These are phyloP conservation scores for Apantesis nais DNA, from an alignment of 2,888 invertebrate genomes.

Conservation along the genomic window DNA sequence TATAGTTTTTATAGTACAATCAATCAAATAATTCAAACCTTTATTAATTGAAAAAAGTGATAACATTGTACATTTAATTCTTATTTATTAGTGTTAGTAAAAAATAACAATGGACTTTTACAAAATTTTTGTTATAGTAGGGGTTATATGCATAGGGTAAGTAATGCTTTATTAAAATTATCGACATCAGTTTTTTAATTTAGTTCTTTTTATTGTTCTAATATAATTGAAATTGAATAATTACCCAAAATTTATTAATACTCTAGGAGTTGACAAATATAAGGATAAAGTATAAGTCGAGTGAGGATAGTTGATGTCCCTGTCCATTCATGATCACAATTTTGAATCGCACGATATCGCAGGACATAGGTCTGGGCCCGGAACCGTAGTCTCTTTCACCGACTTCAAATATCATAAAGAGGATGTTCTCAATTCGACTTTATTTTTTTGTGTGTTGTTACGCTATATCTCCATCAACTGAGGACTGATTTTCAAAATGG, in stretches of 20 bases:
- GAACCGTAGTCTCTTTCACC: too few relatives aligned
- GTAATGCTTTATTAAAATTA: constrained; percentile 8
- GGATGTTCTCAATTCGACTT: too few relatives aligned
- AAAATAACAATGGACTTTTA: constrained; percentile 34
- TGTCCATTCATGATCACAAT: too few relatives aligned
- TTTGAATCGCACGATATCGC: too few relatives aligned
- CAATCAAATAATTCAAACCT: background rate
- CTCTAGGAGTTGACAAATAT: too few relatives aligned
- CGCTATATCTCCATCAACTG: too few relatives aligned
- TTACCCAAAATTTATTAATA: background rate
- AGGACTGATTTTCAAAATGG: too few relatives aligned
- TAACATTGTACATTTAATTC: background rate
- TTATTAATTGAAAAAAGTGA: background rate
- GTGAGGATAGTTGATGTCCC: too few relatives aligned
- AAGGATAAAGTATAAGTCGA: too few relatives aligned
- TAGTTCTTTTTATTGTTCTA: background rate
- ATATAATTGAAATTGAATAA: background rate
- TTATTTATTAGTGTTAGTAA: constrained; percentile 15
- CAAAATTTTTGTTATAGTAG: constrained; percentile 37
- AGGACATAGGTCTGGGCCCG: too few relatives aligned
- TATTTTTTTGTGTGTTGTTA: too few relatives aligned
- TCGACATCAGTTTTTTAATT: background rate
- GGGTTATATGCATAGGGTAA: constrained; percentile 43
- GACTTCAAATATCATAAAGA: too few relatives aligned
- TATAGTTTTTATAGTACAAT: background rate